These are phyloP conservation scores for Empidonax traillii DNA, from an alignment of 2,113 vertebrate genomes.

Conservation along the genomic window DNA sequence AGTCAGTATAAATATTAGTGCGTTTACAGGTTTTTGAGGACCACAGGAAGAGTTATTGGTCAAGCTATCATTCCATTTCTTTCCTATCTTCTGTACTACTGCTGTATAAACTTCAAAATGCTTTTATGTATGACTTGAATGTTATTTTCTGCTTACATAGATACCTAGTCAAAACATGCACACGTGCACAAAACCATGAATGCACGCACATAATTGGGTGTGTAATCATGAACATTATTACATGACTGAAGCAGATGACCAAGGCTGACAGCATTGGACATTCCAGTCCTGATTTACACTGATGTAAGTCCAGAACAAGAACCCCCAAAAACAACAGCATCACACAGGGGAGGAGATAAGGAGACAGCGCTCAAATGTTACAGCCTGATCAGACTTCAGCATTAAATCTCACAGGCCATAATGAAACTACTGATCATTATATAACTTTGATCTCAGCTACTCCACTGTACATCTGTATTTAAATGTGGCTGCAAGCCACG, in stretches of 20 bases:
- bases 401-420: background rate
- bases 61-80: background rate
- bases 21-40: background rate
- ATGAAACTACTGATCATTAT: background rate
- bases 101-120: background rate
- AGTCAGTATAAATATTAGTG: background rate
- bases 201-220: background rate
- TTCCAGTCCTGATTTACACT: background rate
- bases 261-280: background rate
- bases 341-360: background rate
- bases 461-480: background rate
- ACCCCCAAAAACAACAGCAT: background rate
- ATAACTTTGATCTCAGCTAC: background rate
- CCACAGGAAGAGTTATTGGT: background rate
- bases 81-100: background rate
- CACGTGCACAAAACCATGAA: background rate
- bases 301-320: background rate
- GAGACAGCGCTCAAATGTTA: background rate
- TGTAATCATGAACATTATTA: background rate
- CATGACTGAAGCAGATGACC: background rate
- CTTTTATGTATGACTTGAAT: background rate
- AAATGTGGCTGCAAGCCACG: background rate
- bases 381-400: background rate
- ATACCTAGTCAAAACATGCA: background rate
- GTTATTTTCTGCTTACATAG: background rate